A percentile compares a stretch with the other conserved stretches of the same genome.
phyloP scores from a whole-genome alignment of 2,113 vertebrate genomes.

The Amphilophus citrinellus region DNA sequence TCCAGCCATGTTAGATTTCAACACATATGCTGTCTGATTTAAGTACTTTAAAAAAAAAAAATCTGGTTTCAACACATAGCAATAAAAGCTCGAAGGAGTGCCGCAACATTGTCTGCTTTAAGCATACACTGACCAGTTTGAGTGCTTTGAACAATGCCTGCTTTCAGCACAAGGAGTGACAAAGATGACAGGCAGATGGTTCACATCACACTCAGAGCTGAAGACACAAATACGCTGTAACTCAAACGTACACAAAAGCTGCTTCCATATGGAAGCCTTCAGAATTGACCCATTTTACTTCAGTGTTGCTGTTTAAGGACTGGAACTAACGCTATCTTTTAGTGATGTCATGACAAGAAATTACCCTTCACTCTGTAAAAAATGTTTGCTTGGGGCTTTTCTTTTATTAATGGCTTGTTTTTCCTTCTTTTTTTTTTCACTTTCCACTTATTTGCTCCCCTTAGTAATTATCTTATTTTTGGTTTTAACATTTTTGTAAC shows the following conservation, averaged over 20 bases:
- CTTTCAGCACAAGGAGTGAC: constrained; percentile 52
- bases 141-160: constrained; percentile 58
- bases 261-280: constrained; percentile 9
- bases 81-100: constrained; percentile 31
- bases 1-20: constrained; percentile 47
- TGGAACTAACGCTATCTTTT: not conserved
- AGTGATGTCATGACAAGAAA: not conserved
- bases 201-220: constrained; percentile 36
- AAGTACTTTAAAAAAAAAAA: constrained; percentile 22
- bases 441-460: not conserved
- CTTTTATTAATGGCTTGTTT: not conserved
- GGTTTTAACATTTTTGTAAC: rapidly evolving
- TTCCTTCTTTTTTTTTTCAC: not conserved
- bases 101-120: constrained; percentile 36
- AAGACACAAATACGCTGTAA: constrained; percentile 27
- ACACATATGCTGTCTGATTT: constrained; percentile 50
- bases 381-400: not conserved
- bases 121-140: constrained; percentile 37
- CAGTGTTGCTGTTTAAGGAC: not conserved
- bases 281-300: constrained; percentile 6
- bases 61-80: constrained; percentile 27
- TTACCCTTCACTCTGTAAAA: not conserved
- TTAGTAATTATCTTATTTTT: not conserved
- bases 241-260: constrained; percentile 27
- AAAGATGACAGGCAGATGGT: constrained; percentile 64